These are phyloP conservation scores for Thunnus thynnus DNA, from an alignment of 2,113 vertebrate species.

Conservation along the genomic window DNA sequence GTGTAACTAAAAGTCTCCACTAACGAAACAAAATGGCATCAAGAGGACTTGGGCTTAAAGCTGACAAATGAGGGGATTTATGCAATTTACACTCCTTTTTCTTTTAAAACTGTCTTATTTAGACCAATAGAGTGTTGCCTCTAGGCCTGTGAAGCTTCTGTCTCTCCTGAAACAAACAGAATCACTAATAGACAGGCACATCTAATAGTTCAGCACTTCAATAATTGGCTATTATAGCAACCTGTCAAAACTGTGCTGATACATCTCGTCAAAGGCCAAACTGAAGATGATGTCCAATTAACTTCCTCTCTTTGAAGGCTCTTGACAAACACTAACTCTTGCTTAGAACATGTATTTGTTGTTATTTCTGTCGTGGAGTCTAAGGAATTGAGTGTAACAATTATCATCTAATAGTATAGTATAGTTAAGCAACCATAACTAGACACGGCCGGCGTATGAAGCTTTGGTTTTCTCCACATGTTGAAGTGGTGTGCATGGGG, in stretches of 20 bases:
- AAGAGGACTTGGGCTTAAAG: not conserved
- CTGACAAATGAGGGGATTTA: not conserved
- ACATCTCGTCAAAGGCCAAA: not conserved
- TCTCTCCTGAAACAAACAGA: not conserved
- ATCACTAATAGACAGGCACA: not conserved
- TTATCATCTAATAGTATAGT: not conserved
- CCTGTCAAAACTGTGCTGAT: not conserved
- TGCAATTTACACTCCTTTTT: not conserved
- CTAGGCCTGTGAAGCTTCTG: not conserved
- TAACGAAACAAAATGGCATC: not conserved
- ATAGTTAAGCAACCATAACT: not conserved
- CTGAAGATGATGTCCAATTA: not conserved
- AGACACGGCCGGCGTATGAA: not conserved
- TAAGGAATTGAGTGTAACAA: not conserved
- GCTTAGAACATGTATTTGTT: not conserved
- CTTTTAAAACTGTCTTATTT: not conserved
- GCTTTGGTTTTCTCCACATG: not conserved
- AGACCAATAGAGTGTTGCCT: not conserved
- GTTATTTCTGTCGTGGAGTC: not conserved
- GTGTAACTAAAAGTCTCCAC: not conserved
- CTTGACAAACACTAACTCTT: not conserved
- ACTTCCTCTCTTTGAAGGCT: not conserved
- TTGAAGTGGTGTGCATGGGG: not conserved
- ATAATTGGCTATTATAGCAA: not conserved
- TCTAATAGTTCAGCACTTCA: not conserved